These are phyloP conservation scores for Terebella lapidaria DNA, from an alignment of 2,888 invertebrate genomes.

Conservation along the genomic window DNA sequence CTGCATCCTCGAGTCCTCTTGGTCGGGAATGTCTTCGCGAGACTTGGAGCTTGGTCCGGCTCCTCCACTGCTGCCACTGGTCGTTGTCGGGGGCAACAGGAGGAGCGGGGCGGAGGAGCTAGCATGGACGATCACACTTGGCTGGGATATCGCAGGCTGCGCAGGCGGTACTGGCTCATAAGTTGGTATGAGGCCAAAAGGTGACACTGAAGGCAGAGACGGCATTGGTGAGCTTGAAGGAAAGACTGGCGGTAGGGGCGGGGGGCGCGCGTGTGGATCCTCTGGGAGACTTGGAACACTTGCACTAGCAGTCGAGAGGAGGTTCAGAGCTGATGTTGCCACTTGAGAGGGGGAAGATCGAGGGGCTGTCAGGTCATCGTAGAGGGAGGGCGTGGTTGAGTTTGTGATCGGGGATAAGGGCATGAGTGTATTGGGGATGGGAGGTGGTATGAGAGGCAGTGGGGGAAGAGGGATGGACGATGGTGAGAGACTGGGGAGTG, in stretches of 20 bases:
- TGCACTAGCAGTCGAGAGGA: background rate
- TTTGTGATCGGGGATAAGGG: conserved; percentile 11
- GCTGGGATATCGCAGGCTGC: conserved; percentile 28
- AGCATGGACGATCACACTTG: conserved; percentile 51
- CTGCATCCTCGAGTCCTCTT: too few species aligned
- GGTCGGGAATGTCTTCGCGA: too few species aligned
- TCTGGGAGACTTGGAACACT: background rate
- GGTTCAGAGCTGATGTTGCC: background rate
- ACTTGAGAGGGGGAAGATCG: background rate
- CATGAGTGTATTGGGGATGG: background rate
- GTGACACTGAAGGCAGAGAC: background rate
- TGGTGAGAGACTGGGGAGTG: background rate
- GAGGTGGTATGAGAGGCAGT: conserved; percentile 1
- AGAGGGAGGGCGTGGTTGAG: background rate
- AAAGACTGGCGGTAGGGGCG: background rate
- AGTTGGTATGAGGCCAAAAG: too few species aligned
- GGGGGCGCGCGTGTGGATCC: background rate
- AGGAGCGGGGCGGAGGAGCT: conserved; percentile 23
- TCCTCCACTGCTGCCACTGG: background rate
- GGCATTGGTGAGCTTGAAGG: background rate
- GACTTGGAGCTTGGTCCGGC: too few species aligned
- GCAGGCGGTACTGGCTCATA: too few species aligned
- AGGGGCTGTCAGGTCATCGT: background rate
- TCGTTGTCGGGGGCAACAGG: background rate
- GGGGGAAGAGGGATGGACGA: conserved; percentile 6